phyloP scores from a whole-genome alignment of 2,888 invertebrate species.

The Lithophane ornitopus region DNA sequence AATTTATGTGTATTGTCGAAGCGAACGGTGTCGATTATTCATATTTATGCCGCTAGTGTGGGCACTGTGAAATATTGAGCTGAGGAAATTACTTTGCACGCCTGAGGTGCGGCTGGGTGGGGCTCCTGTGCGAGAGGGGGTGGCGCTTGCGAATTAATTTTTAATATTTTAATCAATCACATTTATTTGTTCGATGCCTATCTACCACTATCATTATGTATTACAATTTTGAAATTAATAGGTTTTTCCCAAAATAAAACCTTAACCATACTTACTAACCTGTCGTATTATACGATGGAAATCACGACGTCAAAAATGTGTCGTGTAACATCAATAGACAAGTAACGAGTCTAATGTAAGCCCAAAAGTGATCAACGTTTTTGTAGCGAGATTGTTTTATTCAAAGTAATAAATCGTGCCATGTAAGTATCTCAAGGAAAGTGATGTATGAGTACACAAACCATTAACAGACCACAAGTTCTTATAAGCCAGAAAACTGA shows the following conservation, averaged over 20 bases:
- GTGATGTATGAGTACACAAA: background rate
- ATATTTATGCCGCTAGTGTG: constrained; percentile 82
- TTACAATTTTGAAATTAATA: background rate
- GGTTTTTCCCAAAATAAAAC: background rate
- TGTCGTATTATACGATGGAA: background rate
- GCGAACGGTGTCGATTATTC: constrained; percentile 80
- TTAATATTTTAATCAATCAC: background rate
- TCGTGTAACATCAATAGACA: background rate
- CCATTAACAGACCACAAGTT: background rate
- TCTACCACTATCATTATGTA: constrained; percentile 2
- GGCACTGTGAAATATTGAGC: constrained; percentile 78
- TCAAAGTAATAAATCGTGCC: background rate
- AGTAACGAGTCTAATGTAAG: background rate
- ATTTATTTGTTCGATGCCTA: constrained; percentile 7
- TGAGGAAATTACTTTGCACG: constrained; percentile 78
- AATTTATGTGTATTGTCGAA: constrained; percentile 81
- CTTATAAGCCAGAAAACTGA: constrained; percentile 15
- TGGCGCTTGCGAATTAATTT: background rate
- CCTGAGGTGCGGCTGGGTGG: constrained; percentile 67
- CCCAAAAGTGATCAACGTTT: background rate
- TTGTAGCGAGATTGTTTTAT: no score
- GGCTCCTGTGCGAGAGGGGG: background rate
- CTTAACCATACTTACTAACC: background rate
- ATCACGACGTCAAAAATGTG: background rate
- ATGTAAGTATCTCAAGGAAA: background rate